phyloP scores from a whole-genome alignment of 2,888 invertebrate species.

The Drosophila borealis region DNA sequence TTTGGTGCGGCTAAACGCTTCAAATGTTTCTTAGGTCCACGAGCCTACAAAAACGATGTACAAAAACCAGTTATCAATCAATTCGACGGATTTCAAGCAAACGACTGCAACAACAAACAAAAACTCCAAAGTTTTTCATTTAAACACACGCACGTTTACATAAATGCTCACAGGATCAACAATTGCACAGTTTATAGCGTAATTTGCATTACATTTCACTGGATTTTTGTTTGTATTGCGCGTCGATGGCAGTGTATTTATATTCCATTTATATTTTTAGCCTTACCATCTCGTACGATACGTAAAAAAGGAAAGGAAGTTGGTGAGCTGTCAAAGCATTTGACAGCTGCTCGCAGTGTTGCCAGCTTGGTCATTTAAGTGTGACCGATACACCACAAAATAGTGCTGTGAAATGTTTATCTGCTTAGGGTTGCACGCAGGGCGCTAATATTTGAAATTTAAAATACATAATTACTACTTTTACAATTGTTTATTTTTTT shows the following conservation, averaged over 20 bases:
- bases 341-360: conserved; percentile 55
- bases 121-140: conserved; percentile 29
- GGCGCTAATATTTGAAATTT: conserved; percentile 14
- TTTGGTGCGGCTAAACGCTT: conserved; percentile 99
- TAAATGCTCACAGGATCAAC: conserved; percentile 49
- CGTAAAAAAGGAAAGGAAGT: conserved; percentile 83
- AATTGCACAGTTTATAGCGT: conserved; percentile 21
- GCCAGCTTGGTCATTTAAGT: conserved; percentile 29
- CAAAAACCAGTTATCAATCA: conserved; percentile 17
- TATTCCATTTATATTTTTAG: conserved; percentile 53
- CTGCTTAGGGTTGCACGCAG: conserved; percentile 1
- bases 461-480: conserved; percentile 12
- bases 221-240: conserved; percentile 41
- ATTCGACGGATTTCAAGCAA: background rate
- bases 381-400: conserved; percentile 8
- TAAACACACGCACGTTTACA: conserved; percentile 24
- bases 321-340: conserved; percentile 68
- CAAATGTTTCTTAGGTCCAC: conserved; percentile 99
- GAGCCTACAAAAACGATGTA: conserved; percentile 88
- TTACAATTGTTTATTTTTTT: conserved; percentile 64
- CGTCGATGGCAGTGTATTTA: conserved; percentile 78
- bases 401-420: conserved; percentile 6
- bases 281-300: conserved; percentile 85
- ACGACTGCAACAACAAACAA: conserved; percentile 46
- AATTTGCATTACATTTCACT: conserved; percentile 31